Conservation (phyloP, 2,888 invertebrate species). For the Sphaerophoria rueppellii region DNA sequence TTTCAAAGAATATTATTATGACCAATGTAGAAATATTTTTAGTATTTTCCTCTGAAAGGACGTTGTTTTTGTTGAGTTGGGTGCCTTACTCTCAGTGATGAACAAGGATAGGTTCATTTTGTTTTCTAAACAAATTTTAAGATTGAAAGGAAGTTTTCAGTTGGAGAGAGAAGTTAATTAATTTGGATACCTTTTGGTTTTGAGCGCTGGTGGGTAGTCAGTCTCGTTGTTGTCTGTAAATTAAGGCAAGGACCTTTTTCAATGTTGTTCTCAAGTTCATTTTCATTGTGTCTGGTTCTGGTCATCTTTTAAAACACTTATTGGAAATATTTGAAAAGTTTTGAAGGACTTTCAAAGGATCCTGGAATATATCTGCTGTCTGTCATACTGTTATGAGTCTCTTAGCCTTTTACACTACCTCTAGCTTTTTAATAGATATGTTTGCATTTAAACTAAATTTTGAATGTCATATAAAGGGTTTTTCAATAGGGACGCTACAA, state of each 20-base stretch:
- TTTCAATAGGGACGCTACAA: no score
- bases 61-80: conserved; percentile 12
- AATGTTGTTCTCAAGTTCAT: not conserved
- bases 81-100: conserved; percentile 6
- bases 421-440: no score
- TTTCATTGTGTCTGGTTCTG: no score
- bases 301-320: no score
- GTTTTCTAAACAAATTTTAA: not conserved
- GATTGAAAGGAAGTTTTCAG: conserved; percentile 41
- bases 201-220: not conserved
- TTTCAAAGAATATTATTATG: conserved; percentile 50
- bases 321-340: no score
- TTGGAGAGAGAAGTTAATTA: conserved; percentile 42
- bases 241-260: conserved; percentile 25
- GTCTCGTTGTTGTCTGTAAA: conserved; percentile 5
- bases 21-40: conserved; percentile 62
- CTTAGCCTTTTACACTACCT: no score
- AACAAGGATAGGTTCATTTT: not conserved
- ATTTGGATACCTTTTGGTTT: conserved; percentile 43
- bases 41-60: conserved; percentile 51
- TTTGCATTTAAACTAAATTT: no score
- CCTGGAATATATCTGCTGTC: no score
- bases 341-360: no score
- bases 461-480: no score
- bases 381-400: no score